These are phyloP conservation scores for Sicus ferrugineus DNA, from an alignment of 2,888 invertebrate genomes.

Conservation along the genomic window DNA sequence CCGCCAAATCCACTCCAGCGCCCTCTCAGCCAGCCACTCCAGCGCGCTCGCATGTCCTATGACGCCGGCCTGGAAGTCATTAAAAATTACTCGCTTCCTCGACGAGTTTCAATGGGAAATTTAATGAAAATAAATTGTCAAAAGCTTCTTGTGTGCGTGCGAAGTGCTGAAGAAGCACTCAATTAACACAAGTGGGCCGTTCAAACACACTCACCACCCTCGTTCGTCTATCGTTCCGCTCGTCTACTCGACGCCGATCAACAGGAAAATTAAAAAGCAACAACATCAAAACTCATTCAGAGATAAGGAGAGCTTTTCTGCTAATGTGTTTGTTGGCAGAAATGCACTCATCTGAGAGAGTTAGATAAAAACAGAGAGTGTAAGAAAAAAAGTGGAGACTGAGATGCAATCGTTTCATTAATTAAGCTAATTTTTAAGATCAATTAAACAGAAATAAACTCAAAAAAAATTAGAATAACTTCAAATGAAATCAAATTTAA, in stretches of 20 bases:
- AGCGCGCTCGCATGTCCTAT: not conserved
- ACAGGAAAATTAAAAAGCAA: conserved; percentile 30
- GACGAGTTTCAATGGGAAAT: conserved; percentile 1
- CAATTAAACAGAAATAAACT: too few relatives aligned
- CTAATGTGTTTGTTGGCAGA: not conserved
- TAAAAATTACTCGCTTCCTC: conserved; percentile 11
- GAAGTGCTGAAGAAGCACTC: conserved; percentile 30
- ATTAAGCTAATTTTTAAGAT: not conserved
- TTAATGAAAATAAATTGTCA: conserved; percentile 25
- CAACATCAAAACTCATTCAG: not conserved
- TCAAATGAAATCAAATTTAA: too few relatives aligned
- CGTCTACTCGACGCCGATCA: conserved; percentile 28
- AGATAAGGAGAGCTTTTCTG: not conserved
- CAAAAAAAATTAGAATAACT: too few relatives aligned
- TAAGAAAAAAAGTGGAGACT: too few relatives aligned
- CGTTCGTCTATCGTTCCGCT: conserved; percentile 24
- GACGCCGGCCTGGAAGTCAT: conserved; percentile 6
- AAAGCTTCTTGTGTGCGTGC: conserved; percentile 9
- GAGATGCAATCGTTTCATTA: not conserved
- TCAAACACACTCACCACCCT: conserved; percentile 30
- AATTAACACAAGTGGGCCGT: conserved; percentile 32
- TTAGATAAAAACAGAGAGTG: not conserved
- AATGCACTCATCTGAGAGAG: not conserved
- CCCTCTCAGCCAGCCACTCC: not conserved
- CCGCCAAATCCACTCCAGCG: not conserved